Base-by-base conservation (phyloP, 2,797 vertebrate species). In the Pygocentrus nattereri region DNA sequence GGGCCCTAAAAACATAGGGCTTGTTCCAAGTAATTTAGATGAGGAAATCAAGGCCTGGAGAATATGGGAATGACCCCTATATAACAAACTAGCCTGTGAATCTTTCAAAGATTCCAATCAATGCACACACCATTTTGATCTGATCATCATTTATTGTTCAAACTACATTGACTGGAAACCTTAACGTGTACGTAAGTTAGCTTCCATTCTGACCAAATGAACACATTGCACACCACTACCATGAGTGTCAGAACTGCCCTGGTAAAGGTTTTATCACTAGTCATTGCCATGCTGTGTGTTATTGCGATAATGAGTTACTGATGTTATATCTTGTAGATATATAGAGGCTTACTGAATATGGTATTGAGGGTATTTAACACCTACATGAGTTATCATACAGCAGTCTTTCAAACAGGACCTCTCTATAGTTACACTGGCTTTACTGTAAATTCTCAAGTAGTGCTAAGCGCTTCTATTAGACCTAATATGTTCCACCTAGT, bases 251-350 rank as follows among this genome's bases (percentile, higher is more conserved):
- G 92, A 94, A 93, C 92, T 93, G 92, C 92, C 92, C 94, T 93
- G 90, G 93, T 90, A 89, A 93, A 93, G 93, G 90, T 93, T 93
- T 94, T 90, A 93, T 93, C 92, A 92, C 90, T 95, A 94, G 92
- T 94, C 92, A 93, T 91, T 93, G 92, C 93, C 94, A 95, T 95
- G 95, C 95, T 93, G 91, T 90, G 89, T 88, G 90, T 93, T 93
- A 91, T 89, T 87, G 84, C 84, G 81, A 88, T 92, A 93, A 93
- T 93, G 92, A 90, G 85, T 90, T 88, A 92, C 91, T 91, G 92
- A 93, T 92, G 93, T 90, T 92, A 89, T 93, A 77, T 89, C 88
- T 91, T 91, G 92, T 90, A 91, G 90, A 92, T 93, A 92, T 90
- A 92, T 90, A 92, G 91, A 93, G 91, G 90, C 89, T 89, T 93